phyloP scores from a whole-genome alignment of 2,797 vertebrate genomes.

The Lophura swinhoii region DNA sequence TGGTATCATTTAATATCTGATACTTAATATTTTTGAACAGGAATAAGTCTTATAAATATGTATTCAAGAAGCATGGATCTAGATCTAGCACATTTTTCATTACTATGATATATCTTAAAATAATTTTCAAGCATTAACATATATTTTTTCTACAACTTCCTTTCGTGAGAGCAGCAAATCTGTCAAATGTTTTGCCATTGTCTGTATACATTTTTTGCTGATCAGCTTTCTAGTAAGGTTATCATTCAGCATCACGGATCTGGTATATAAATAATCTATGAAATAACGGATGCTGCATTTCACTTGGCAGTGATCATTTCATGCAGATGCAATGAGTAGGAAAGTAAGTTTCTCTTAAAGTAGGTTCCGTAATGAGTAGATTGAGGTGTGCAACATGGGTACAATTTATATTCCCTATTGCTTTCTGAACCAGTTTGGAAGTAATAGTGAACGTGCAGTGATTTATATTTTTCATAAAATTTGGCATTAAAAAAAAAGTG shows the following conservation, averaged over 20 bases:
- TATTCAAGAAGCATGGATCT: neutral
- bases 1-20: neutral
- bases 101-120: neutral
- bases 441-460: neutral
- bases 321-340: neutral
- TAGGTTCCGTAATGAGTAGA: neutral
- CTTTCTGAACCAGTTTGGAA: neutral
- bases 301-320: neutral
- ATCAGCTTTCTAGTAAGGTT: neutral
- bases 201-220: neutral
- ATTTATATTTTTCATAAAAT: neutral
- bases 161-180: neutral
- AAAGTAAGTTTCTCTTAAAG: neutral
- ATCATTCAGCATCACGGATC: neutral
- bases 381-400: neutral
- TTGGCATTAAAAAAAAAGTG: neutral
- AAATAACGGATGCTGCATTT: neutral
- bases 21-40: neutral
- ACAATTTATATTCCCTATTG: neutral
- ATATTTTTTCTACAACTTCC: neutral
- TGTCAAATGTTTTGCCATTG: accelerated
- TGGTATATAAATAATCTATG: neutral
- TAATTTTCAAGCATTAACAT: neutral
- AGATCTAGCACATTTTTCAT: neutral
- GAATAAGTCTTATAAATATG: neutral